Conservation (phyloP, 2,888 invertebrate genomes). For the Parelbella ahira region DNA sequence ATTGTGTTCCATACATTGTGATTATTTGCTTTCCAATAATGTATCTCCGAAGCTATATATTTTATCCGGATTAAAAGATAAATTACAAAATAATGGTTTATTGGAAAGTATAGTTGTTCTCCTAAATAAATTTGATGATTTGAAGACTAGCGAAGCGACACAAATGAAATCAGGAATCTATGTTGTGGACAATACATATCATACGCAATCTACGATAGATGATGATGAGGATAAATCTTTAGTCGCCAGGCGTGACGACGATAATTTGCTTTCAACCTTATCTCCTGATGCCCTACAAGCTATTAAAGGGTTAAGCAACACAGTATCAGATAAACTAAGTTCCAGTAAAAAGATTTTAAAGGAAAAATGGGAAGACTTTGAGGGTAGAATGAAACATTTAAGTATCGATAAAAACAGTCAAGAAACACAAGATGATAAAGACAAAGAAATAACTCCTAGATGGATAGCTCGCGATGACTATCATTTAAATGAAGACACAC, state of each 20-base stretch:
- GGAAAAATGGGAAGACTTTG: conserved; percentile 78
- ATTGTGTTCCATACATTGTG: conserved; percentile 76
- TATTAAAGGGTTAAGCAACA: conserved; percentile 70
- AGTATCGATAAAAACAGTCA: conserved; percentile 47
- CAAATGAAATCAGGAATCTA: conserved; percentile 80
- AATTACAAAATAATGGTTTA: conserved; percentile 59
- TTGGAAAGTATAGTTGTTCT: conserved; percentile 62
- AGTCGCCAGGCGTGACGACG: conserved; percentile 46
- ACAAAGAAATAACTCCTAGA: conserved; percentile 37
- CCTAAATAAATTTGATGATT: conserved; percentile 53
- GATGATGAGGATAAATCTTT: conserved; percentile 39
- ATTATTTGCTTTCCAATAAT: conserved; percentile 71
- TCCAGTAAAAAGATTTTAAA: conserved; percentile 75
- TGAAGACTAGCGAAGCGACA: conserved; percentile 60
- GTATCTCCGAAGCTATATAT: conserved; percentile 76
- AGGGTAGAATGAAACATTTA: conserved; percentile 70
- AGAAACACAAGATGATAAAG: conserved; percentile 33
- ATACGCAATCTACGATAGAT: conserved; percentile 51
- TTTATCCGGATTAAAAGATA: conserved; percentile 72
- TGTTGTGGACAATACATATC: conserved; percentile 72
- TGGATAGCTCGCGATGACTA: conserved; percentile 43
- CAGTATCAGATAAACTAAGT: conserved; percentile 75
- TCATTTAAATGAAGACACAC: conserved; percentile 34
- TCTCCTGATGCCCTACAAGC: conserved; percentile 73
- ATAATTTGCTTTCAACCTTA: conserved; percentile 56